Conservation (phyloP, 2,797 vertebrate species). For the Chloroceryle inda region DNA sequence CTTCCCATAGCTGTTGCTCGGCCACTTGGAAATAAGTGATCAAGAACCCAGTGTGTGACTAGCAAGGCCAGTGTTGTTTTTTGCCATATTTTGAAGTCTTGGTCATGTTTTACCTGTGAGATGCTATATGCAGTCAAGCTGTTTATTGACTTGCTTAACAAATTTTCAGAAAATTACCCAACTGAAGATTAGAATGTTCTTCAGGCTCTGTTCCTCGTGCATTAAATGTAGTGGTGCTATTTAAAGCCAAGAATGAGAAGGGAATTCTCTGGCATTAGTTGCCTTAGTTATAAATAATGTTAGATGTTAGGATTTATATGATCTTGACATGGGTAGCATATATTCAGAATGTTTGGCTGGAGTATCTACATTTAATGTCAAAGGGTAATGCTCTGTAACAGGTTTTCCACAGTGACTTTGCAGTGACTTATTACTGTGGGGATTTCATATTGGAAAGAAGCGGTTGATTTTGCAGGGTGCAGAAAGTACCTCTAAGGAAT, state of each 20-base stretch:
- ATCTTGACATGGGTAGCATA: not conserved
- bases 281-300: slow-evolving; percentile 51
- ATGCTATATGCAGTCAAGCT: not conserved
- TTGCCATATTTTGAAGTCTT: not conserved
- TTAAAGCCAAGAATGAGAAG: slow-evolving; percentile 65
- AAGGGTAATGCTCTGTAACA: not conserved
- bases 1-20: not conserved
- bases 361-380: slow-evolving; percentile 30
- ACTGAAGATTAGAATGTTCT: slow-evolving; percentile 17
- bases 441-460: not conserved
- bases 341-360: not conserved
- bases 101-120: not conserved
- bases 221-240: slow-evolving; percentile 47
- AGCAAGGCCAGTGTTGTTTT: not conserved
- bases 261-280: slow-evolving; percentile 60
- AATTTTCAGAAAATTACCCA: not conserved
- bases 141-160: not conserved
- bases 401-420: not conserved
- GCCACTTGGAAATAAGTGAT: not conserved
- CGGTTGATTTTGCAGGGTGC: not conserved
- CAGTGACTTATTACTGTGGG: not conserved
- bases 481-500: not conserved
- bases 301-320: slow-evolving; percentile 38
- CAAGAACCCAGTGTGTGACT: not conserved
- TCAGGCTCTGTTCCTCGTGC: not conserved